Percentiles rank a stretch among this genome's conserved stretches.
Evolutionary conservation across 2,797 vertebrate genomes (phyloP).

Genomic region (Halcyon chelicuti): DNA sequence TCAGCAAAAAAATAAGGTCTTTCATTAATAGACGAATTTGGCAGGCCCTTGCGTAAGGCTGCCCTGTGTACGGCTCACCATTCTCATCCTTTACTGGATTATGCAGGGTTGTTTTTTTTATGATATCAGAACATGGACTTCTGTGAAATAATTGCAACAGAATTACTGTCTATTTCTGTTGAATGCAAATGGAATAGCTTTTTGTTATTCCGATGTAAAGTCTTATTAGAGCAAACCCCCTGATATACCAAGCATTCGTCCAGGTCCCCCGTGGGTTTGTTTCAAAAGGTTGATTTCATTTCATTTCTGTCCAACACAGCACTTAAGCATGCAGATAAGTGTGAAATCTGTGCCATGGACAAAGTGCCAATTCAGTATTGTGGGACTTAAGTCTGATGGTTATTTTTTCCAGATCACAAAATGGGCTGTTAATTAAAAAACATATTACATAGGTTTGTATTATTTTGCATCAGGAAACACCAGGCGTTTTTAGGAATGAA

Average conservation of each 20-base stretch:
- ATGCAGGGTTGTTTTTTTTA: background rate
- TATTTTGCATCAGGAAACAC: background rate
- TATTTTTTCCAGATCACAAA: conserved; percentile 12
- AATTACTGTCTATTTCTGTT: background rate
- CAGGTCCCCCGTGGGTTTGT: background rate
- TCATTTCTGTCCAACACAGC: background rate
- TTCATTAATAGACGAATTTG: background rate
- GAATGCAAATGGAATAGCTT: background rate
- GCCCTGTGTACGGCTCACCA: background rate
- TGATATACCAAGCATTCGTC: rapidly evolving
- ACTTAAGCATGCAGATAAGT: background rate
- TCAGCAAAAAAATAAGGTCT: background rate
- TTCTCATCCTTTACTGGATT: background rate
- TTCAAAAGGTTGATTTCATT: background rate
- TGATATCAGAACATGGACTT: background rate
- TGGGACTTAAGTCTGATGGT: background rate
- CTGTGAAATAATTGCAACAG: background rate
- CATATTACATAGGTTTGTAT: background rate
- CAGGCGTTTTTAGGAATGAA: background rate
- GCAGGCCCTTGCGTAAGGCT: background rate
- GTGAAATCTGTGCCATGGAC: background rate
- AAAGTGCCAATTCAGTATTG: background rate
- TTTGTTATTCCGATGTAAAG: background rate
- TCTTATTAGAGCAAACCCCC: background rate
- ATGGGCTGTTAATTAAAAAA: background rate